Evolutionary conservation across 2,888 invertebrate species (phyloP).

Genomic region (Hypercompe scribonia): DNA sequence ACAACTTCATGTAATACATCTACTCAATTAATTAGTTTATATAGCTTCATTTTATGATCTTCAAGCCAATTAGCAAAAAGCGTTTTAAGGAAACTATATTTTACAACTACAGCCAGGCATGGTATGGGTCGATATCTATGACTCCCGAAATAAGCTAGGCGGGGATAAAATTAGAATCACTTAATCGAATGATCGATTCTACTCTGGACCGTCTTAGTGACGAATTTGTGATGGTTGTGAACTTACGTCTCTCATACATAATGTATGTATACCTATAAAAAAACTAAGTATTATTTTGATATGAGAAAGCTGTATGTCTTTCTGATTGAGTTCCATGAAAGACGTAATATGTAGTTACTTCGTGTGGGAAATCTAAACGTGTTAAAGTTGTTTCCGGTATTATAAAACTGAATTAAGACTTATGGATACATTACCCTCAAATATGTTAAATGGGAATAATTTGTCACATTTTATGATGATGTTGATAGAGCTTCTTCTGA

Average conservation of each 20-base stretch:
- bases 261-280: not conserved
- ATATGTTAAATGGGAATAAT: slow-evolving; percentile 29
- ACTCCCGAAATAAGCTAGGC: not conserved
- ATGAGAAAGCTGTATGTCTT: slow-evolving; percentile 29
- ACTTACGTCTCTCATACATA: not conserved
- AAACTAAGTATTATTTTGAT: not conserved
- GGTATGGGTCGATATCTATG: not conserved
- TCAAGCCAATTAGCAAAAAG: not conserved
- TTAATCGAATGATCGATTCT: not conserved
- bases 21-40: not conserved
- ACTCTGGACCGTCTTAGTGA: not conserved
- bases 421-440: slow-evolving; percentile 22
- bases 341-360: not conserved
- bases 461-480: slow-evolving; percentile 38
- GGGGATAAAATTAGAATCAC: not conserved
- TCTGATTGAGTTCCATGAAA: slow-evolving; percentile 14
- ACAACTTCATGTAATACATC: not conserved
- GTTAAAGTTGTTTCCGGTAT: slow-evolving; percentile 5
- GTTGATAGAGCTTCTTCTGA: slow-evolving; percentile 36
- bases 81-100: not conserved
- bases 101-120: not conserved
- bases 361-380: not conserved
- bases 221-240: not conserved
- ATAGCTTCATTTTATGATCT: not conserved
- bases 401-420: slow-evolving; percentile 11